Evolutionary conservation across 1,140 invertebrate genomes (phyloP).

Genomic region (Polypedilum vanderplanki): DNA sequence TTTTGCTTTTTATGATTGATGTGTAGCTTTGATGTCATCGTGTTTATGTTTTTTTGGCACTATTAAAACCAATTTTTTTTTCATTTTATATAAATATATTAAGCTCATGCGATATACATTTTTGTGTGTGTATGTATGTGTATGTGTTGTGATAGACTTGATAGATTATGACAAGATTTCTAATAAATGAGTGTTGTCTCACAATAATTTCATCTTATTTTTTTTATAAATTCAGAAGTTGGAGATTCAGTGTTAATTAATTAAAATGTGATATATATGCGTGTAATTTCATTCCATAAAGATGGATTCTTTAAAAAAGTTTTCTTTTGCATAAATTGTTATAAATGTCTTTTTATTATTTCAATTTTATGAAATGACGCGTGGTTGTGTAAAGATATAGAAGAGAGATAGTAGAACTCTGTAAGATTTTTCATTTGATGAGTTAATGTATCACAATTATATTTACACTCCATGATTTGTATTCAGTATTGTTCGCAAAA

Average conservation of each 20-base stretch:
- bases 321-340: neutral
- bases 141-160: neutral
- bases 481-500: neutral
- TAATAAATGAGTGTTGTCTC: neutral
- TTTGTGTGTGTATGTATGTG: neutral
- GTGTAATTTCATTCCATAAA: neutral
- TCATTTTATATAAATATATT: constrained; percentile 9
- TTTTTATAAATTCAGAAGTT: neutral
- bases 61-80: constrained; percentile 16
- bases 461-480: constrained; percentile 11
- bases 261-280: constrained; percentile 26
- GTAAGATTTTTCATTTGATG: neutral
- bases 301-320: neutral
- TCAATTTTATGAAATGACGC: neutral
- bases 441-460: constrained; percentile 29
- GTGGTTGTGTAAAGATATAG: neutral
- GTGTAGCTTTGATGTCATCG: constrained; percentile 1
- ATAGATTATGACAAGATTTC: neutral
- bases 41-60: neutral
- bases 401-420: neutral
- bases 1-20: neutral
- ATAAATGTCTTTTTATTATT: neutral
- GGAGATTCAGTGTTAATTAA: neutral
- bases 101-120: constrained; percentile 26
- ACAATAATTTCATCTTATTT: neutral